Evolutionary conservation across 2,888 invertebrate species (phyloP), one percentile per base, ranked within the genome.

Genomic region (Pristionchus japonicus): DNA sequence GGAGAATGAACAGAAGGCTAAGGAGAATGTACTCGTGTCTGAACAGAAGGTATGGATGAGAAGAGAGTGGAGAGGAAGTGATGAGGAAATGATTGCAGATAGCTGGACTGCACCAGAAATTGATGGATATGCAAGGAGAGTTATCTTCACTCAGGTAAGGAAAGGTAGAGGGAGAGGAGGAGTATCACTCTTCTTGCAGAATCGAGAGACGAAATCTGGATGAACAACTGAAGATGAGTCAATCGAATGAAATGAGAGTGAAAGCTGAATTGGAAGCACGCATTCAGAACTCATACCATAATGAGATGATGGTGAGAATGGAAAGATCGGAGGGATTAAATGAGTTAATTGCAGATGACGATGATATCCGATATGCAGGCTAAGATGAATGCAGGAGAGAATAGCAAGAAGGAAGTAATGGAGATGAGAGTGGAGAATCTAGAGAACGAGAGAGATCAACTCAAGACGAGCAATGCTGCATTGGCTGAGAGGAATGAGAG

Each of bases 221-320:
- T 80, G 90, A 90, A 47, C 89, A 90, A 64, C 49, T 90, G 11
- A 84, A 86, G 70, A 85, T 86, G 70, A 37, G 43, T 70, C 86
- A 70, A 31, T 67, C 47, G 34, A 86, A 61, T 86, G 86, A 86
- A 49, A n/a, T 47, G 37, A 74, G 77, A 74, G 37, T 88, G 47
- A 88, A 67, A 37, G 88, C 87, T 31, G 90, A 91, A 61, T 43
- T 91, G 34, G 87, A 88, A 20, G 86, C 90, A 31, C 80, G 90
- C 34, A 88, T 89, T 3, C 37, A 64, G 23, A 88, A 86, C 27
- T 49, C 43, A n/a, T 89, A 89, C 43, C 89, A 90, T 34, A 89
- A 80, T 49, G 91, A 91, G 52, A 88, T 89, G 31, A 88, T 90
- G 80, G 88, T 86, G 23, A 20, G 86, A 37, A 37, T 0, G 6